phyloP scores from a whole-genome alignment of 1,140 invertebrate species.

The Cecropterus lyciades region DNA sequence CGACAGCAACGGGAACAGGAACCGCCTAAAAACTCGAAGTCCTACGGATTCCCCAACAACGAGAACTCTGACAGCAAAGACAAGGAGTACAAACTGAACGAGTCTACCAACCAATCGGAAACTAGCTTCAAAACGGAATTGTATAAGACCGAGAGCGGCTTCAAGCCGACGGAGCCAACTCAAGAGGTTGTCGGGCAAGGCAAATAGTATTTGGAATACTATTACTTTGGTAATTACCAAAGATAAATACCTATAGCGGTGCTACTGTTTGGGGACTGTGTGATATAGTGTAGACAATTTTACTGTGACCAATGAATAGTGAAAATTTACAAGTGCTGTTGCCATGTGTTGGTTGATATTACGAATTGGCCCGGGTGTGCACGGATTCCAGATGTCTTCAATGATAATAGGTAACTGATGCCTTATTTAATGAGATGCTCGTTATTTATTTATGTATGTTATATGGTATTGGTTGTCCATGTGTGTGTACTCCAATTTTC shows the following conservation, averaged over 20 bases:
- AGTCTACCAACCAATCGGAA: constrained; percentile 49
- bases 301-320: constrained; percentile 14
- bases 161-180: constrained; percentile 56
- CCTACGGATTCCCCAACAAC: constrained; percentile 53
- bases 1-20: constrained; percentile 92
- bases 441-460: constrained; percentile 14
- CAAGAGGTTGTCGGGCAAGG: constrained; percentile 68
- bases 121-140: constrained; percentile 58
- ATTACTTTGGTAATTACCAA: constrained; percentile 56
- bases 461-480: neutral
- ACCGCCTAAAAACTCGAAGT: constrained; percentile 79
- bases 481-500: neutral
- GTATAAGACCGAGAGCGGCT: constrained; percentile 54
- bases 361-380: neutral
- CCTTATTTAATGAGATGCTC: constrained; percentile 14
- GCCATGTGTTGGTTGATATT: constrained; percentile 17
- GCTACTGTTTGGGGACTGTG: constrained; percentile 36
- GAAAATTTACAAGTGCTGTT: constrained; percentile 25
- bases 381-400: neutral
- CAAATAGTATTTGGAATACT: constrained; percentile 70
- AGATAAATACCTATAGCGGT: constrained; percentile 37
- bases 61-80: constrained; percentile 46
- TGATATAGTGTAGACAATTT: constrained; percentile 44
- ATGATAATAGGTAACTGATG: neutral
- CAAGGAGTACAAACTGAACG: constrained; percentile 47